Evolutionary conservation across 1,140 invertebrate genomes (phyloP).

Genomic region (Pseudomyrmex pallidus): DNA sequence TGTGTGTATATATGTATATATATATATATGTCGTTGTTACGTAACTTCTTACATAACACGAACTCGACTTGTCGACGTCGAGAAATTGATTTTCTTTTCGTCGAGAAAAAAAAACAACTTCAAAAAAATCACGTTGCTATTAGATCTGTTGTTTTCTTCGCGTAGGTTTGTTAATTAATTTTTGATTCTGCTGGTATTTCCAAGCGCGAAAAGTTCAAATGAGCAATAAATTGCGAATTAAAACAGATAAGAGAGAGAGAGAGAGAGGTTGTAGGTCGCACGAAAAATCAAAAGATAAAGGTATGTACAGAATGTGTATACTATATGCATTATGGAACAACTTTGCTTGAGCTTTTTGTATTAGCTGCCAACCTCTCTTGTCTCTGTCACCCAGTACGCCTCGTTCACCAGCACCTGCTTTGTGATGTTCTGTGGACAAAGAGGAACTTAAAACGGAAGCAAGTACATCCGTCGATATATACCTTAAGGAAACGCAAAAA

Average conservation of each 20-base stretch:
- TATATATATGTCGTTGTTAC: too few relatives aligned
- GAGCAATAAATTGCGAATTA: constrained; percentile 6
- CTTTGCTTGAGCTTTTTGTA: constrained; percentile 78
- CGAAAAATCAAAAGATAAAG: constrained; percentile 63
- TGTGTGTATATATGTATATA: too few relatives aligned
- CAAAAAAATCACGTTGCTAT: not conserved
- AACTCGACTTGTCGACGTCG: not conserved
- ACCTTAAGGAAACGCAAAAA: constrained; percentile 1
- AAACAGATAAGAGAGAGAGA: constrained; percentile 26
- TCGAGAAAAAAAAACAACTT: not conserved
- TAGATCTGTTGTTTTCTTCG: too few relatives aligned
- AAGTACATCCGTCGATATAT: constrained; percentile 45
- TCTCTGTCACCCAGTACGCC: constrained; percentile 95
- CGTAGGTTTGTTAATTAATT: not conserved
- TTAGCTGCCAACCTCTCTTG: constrained; percentile 91
- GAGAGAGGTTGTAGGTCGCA: constrained; percentile 31
- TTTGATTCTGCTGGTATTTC: not conserved
- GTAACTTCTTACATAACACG: too few relatives aligned
- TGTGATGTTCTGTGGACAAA: constrained; percentile 94
- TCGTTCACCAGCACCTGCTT: constrained; percentile 97
- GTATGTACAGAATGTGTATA: constrained; percentile 66
- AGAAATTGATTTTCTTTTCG: too few relatives aligned
- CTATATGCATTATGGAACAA: constrained; percentile 83
- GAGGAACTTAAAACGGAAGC: constrained; percentile 81
- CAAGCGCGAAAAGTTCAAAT: not conserved